Evolutionary conservation across 2,888 invertebrate species (phyloP).

Genomic region (Cantharis nigra): DNA sequence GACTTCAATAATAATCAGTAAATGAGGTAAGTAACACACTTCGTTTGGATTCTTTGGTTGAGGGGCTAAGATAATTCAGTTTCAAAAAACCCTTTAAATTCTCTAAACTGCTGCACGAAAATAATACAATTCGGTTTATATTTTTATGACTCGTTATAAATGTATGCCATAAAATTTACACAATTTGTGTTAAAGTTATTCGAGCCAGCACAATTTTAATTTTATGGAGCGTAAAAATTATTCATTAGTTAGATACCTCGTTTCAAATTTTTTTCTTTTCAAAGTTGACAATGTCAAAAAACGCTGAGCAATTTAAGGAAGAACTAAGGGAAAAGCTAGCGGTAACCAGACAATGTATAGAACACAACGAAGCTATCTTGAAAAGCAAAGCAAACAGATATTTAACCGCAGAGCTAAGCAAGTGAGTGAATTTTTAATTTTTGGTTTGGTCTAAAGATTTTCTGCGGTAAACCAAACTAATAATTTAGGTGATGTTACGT

Average conservation of each 20-base stretch:
- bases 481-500: neutral
- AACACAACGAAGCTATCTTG: neutral
- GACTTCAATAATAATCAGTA: constrained; percentile 1
- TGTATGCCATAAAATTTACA: neutral
- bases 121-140: too few species aligned
- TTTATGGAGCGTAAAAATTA: neutral
- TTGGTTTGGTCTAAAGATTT: neutral
- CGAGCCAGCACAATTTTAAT: neutral
- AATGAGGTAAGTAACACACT: neutral
- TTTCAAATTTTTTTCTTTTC: neutral
- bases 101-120: too few species aligned
- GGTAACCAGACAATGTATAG: neutral
- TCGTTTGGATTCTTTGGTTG: too few species aligned
- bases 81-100: too few species aligned
- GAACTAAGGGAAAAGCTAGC: neutral
- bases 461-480: neutral
- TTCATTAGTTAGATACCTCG: neutral
- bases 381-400: constrained; percentile 7
- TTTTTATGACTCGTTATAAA: neutral
- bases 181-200: neutral
- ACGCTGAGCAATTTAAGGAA: neutral
- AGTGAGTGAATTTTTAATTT: neutral
- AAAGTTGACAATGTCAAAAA: neutral
- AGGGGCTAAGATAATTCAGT: too few species aligned
- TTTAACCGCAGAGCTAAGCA: neutral